Conservation (phyloP, 2,113 vertebrate genomes). For the Nycticorax nycticorax region DNA sequence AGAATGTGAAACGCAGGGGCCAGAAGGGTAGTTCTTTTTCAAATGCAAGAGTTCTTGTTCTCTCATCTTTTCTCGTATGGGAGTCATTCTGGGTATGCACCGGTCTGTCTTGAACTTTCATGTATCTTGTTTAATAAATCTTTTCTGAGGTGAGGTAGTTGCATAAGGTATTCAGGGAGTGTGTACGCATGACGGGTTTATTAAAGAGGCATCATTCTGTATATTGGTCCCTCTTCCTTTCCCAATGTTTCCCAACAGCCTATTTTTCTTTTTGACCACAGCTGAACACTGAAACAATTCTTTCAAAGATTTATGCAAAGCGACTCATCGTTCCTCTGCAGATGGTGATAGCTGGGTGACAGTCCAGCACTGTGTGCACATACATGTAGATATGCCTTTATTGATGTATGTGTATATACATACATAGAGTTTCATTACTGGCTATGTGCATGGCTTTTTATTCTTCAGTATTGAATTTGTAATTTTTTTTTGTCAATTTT, state of each 20-base stretch:
- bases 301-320: not conserved
- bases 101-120: not conserved
- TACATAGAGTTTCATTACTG: not conserved
- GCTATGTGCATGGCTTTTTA: not conserved
- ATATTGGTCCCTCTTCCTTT: not conserved
- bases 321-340: not conserved
- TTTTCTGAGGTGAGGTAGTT: not conserved
- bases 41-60: not conserved
- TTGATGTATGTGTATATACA: not conserved
- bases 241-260: not conserved
- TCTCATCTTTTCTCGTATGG: not conserved
- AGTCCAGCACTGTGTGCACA: not conserved
- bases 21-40: not conserved
- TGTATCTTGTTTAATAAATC: not conserved
- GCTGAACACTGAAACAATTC: not conserved
- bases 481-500: not conserved
- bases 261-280: not conserved
- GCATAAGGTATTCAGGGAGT: not conserved
- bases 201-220: not conserved
- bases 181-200: not conserved
- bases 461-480: not conserved
- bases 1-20: not conserved
- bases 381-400: not conserved
- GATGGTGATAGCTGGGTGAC: not conserved
- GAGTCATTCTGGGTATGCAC: not conserved